These are phyloP conservation scores for Spea bombifrons DNA, from an alignment of 2,113 vertebrate species.

Conservation along the genomic window DNA sequence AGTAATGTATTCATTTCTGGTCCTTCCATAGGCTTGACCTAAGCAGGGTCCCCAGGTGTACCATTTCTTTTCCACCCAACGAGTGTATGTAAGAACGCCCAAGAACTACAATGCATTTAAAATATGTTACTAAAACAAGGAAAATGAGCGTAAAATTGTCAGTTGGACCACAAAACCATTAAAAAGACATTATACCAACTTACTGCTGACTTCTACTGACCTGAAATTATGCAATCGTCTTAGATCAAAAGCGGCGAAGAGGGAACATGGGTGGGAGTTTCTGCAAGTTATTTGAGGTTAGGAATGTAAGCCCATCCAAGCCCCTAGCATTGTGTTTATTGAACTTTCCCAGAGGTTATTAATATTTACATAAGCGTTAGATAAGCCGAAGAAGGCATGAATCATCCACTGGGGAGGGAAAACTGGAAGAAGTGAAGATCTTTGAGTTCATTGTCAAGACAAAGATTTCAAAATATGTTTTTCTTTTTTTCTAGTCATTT, in stretches of 20 bases:
- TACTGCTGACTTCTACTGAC: not conserved
- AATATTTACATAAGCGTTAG: constrained; percentile 33
- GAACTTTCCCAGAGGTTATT: constrained; percentile 1
- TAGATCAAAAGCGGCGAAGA: not conserved
- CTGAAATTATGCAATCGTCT: not conserved
- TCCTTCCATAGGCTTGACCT: too few species aligned
- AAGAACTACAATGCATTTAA: too few species aligned
- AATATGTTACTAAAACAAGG: too few species aligned
- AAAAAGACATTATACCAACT: not conserved
- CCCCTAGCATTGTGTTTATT: constrained; percentile 1
- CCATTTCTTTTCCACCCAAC: too few species aligned
- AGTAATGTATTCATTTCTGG: too few species aligned
- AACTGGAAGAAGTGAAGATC: constrained; percentile 2
- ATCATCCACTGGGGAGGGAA: constrained; percentile 14
- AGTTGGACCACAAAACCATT: too few species aligned
- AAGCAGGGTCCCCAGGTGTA: too few species aligned
- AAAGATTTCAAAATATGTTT: constrained; percentile 3
- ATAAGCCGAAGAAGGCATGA: constrained; percentile 28
- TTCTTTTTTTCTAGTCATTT: not conserved
- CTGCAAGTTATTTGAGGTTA: constrained; percentile 4
- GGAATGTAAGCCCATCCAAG: constrained; percentile 1
- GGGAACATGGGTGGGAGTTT: not conserved
- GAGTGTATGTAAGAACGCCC: too few species aligned
- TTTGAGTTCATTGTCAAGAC: constrained; percentile 20
- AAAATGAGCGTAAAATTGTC: too few species aligned